phyloP scores from a whole-genome alignment of 2,888 invertebrate species.

The Tanypteryx hageni region DNA sequence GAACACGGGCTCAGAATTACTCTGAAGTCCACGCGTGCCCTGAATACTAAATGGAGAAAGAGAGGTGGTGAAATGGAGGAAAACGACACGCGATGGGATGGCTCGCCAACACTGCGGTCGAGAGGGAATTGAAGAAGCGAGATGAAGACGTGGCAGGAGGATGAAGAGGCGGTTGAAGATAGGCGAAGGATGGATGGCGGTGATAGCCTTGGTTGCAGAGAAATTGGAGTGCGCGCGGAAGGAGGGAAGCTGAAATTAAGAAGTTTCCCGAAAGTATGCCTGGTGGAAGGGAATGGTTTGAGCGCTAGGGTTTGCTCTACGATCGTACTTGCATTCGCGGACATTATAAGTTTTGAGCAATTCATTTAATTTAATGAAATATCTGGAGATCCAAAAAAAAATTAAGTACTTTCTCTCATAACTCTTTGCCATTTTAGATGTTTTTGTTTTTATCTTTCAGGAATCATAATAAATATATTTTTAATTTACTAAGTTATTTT shows the following conservation, averaged over 20 bases:
- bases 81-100: background rate
- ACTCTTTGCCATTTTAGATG: too few relatives aligned
- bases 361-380: too few relatives aligned
- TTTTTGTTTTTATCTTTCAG: too few relatives aligned
- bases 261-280: background rate
- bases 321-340: too few relatives aligned
- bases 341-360: too few relatives aligned
- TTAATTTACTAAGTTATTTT: too few relatives aligned
- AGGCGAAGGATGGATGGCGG: background rate
- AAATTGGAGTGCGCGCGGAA: background rate
- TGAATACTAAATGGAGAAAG: background rate
- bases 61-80: background rate
- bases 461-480: too few relatives aligned
- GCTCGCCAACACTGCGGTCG: background rate
- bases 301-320: too few relatives aligned
- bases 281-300: too few relatives aligned
- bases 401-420: too few relatives aligned
- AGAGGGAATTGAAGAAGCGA: slow-evolving; percentile 16
- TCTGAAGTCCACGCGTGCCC: background rate
- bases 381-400: too few relatives aligned
- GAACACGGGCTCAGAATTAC: background rate
- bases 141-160: background rate
- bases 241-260: background rate
- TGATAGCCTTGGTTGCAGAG: background rate
- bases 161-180: background rate